Evolutionary conservation across 2,797 vertebrate genomes (phyloP).

Genomic region (Diplodus sargus): DNA sequence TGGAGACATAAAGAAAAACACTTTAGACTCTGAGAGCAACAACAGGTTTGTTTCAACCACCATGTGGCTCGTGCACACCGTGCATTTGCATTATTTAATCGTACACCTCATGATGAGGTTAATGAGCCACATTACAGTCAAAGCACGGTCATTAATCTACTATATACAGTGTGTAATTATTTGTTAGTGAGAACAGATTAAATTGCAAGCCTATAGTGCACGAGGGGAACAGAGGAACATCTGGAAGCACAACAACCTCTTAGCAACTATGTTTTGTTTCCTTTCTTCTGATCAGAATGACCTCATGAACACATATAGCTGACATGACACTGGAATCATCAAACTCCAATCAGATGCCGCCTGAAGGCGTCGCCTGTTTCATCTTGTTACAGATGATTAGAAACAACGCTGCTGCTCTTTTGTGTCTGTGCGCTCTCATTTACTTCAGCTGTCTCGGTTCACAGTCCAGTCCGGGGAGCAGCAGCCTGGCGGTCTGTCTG

Average conservation of each 20-base stretch:
- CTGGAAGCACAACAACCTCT: not conserved
- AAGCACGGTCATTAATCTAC: conserved; percentile 26
- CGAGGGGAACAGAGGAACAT: not conserved
- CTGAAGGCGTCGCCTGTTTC: not conserved
- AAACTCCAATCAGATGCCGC: not conserved
- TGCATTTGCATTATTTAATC: conserved; percentile 27
- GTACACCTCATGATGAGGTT: conserved; percentile 27
- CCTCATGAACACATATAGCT: not conserved
- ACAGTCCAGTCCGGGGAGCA: conserved; percentile 96
- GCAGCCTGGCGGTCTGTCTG: conserved; percentile 93
- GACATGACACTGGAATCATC: not conserved
- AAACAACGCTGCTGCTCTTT: not conserved
- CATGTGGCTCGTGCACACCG: not conserved
- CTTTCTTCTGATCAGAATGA: conserved; percentile 3
- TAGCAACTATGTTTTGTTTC: not conserved
- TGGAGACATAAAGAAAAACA: conserved; percentile 20
- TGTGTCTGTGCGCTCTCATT: conserved; percentile 43
- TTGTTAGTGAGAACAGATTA: conserved; percentile 26
- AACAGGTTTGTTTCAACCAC: not conserved
- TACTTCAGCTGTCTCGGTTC: conserved; percentile 98
- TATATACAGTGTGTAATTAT: conserved; percentile 2
- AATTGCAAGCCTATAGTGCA: conserved; percentile 7
- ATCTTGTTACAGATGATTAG: not conserved
- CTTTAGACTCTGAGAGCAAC: not conserved
- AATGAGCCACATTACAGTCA: conserved; percentile 27